Percentiles rank a stretch among this genome's conserved stretches.
These are phyloP conservation scores for Epistrophe grossulariae DNA, from an alignment of 2,888 invertebrate genomes.

Conservation along the genomic window DNA sequence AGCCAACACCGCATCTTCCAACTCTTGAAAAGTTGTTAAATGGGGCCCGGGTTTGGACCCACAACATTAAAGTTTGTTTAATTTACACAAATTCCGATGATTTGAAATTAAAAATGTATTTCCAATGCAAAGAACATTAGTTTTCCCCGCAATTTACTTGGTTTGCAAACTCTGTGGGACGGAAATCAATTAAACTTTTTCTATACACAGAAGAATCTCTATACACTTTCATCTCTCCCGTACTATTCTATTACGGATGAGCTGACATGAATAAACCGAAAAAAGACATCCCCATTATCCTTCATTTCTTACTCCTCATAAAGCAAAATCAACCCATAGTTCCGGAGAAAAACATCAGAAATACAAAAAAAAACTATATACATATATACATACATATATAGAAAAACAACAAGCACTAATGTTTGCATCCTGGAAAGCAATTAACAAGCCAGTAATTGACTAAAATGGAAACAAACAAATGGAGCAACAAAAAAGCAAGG, in stretches of 20 bases:
- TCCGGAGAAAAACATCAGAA: slow-evolving; percentile 5
- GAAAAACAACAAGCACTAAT: slow-evolving; percentile 66
- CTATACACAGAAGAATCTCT: background rate
- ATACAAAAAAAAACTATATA: background rate
- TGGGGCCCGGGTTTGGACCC: background rate
- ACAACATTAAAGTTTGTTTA: background rate
- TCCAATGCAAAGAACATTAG: background rate
- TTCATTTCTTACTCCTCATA: slow-evolving; percentile 60
- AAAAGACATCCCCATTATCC: slow-evolving; percentile 62
- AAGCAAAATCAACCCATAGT: slow-evolving; percentile 47
- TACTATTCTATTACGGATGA: slow-evolving; percentile 48
- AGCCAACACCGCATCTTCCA: background rate
- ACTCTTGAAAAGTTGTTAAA: slow-evolving; percentile 10
- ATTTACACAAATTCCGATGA: background rate
- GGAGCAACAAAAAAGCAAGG: slow-evolving; percentile 52
- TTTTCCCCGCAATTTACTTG: background rate
- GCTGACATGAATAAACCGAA: slow-evolving; percentile 51
- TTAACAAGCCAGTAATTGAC: slow-evolving; percentile 82
- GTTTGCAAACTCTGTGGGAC: slow-evolving; percentile 17
- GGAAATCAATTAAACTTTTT: slow-evolving; percentile 72
- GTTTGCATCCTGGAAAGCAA: slow-evolving; percentile 79
- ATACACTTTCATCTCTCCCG: background rate
- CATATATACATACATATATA: too few species aligned
- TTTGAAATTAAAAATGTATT: slow-evolving; percentile 10
- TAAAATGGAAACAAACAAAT: slow-evolving; percentile 81